A percentile compares a stretch with the other conserved stretches of the same genome.
Evolutionary conservation across 1,140 invertebrate genomes (phyloP).

Genomic region (Asbolus verrucosus): DNA sequence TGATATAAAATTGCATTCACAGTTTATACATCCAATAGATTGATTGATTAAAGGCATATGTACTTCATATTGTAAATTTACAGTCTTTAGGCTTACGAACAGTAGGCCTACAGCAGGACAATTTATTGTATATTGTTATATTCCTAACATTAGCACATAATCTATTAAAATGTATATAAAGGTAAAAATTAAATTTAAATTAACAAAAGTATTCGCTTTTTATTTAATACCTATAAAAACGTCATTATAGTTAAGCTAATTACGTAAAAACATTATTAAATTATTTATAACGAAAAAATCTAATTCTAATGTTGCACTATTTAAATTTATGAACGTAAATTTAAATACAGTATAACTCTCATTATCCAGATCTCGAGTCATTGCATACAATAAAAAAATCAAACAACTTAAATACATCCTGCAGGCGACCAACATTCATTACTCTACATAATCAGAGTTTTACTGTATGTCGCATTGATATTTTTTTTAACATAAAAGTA

Average conservation of each 20-base stretch:
- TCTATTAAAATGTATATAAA: conserved; percentile 25
- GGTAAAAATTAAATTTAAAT: conserved; percentile 11
- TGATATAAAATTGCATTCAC: conserved; percentile 48
- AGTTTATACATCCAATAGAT: conserved; percentile 45
- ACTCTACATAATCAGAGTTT: conserved; percentile 15
- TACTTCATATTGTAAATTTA: conserved; percentile 46
- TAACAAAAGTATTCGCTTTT: conserved; percentile 9
- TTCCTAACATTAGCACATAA: conserved; percentile 26
- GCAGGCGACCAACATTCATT: conserved; percentile 18
- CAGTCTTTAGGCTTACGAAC: conserved; percentile 40
- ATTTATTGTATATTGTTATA: conserved; percentile 43
- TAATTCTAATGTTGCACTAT: conserved; percentile 14
- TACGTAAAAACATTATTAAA: not conserved
- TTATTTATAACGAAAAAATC: conserved; percentile 6
- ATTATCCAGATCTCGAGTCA: conserved; percentile 7
- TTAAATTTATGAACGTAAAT: not conserved
- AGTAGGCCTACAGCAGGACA: conserved; percentile 29
- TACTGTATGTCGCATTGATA: conserved; percentile 20
- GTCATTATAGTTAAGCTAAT: conserved; percentile 5
- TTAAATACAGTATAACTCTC: conserved; percentile 26
- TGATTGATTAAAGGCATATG: conserved; percentile 45
- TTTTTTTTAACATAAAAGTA: conserved; percentile 6
- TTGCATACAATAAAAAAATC: not conserved
- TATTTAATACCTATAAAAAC: conserved; percentile 12
- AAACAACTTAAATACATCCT: conserved; percentile 30